Evolutionary conservation across 2,888 invertebrate species (phyloP), one percentile per base, ranked within the genome.

Genomic region (Pandemis heparana): DNA sequence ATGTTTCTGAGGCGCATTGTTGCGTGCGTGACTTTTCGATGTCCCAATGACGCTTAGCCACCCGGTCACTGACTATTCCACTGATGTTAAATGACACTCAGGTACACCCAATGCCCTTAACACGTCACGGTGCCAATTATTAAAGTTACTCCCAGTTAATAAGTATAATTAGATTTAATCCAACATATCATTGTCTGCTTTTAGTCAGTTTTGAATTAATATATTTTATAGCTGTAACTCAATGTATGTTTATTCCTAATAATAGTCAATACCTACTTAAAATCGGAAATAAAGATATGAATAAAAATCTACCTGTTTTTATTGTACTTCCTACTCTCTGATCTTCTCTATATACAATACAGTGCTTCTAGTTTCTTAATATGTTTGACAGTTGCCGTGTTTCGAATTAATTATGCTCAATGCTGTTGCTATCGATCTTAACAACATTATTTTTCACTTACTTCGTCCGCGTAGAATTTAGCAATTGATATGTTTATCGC

Each of bases 81-180:
- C 10, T 23, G 56, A 56, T 23, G 23, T 12, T 23, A n/a, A 8
- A 63, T 61, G 23, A 32, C 43, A 14, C 38, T 62, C 43, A n/a
- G 71, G 60, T 66, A 60, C 46, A 51, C 48, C 7, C 23, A 23
- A 23, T n/a, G 56, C 46, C 53, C 77, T 81, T 79, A 78, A 80
- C 81, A 79, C 79, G 76, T 87, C 83, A 85, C 82, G 84, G 88
- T 88, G 88, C 88, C 88, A 88, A 88, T 87, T 85, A 85, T 82
- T 85, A 83, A 82, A 80, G 77, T 72, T 81, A 83, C 78, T 80
- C 77, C 78, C 78, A 76, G 65, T 75, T 78, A 74, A 75, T 77
- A 75, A 65, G 78, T 78, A 75, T 32, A 38, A 46, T 43, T 72
- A 72, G 67, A 68, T 64, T 63, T 69, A 74, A 70, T 64, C 14